Conservation (phyloP, 2,888 invertebrate genomes). For the Callosobruchus maculatus region DNA sequence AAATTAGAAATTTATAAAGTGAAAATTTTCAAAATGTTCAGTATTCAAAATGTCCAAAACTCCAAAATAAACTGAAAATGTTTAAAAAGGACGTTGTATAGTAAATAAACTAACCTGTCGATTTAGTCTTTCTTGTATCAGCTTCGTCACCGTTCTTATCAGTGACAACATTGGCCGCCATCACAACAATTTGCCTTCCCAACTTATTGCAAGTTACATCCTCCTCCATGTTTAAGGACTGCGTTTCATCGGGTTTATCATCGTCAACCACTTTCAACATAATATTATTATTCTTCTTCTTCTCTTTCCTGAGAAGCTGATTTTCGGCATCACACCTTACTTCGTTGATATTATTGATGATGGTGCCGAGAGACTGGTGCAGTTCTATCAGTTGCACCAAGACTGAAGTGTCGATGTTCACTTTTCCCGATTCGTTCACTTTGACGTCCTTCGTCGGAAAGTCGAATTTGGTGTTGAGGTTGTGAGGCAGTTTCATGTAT, state of each 20-base stretch:
- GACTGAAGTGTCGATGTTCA: slow-evolving; percentile 24
- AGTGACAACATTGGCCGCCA: not conserved
- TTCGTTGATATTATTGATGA: slow-evolving; percentile 17
- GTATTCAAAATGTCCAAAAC: too few species aligned
- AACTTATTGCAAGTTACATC: not conserved
- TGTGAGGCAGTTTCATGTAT: slow-evolving; percentile 8
- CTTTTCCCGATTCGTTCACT: slow-evolving; percentile 18
- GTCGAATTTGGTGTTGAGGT: slow-evolving; percentile 10
- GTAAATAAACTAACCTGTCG: slow-evolving; percentile 16
- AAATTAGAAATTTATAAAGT: too few species aligned
- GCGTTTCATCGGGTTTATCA: not conserved
- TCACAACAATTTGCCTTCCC: not conserved
- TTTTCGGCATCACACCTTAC: not conserved
- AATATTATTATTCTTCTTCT: not conserved
- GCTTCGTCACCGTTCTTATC: not conserved
- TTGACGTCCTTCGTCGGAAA: slow-evolving; percentile 18
- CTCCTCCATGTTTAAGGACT: not conserved
- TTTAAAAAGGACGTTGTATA: too few species aligned
- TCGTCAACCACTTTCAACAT: not conserved
- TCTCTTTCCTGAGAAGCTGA: not conserved
- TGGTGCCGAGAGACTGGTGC: slow-evolving; percentile 20
- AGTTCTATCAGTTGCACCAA: slow-evolving; percentile 26
- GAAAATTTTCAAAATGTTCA: too few species aligned
- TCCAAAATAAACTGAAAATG: too few species aligned
- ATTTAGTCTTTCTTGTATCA: slow-evolving; percentile 13